Conservation (phyloP, 2,113 vertebrate species). For the Archilochus colubris region DNA sequence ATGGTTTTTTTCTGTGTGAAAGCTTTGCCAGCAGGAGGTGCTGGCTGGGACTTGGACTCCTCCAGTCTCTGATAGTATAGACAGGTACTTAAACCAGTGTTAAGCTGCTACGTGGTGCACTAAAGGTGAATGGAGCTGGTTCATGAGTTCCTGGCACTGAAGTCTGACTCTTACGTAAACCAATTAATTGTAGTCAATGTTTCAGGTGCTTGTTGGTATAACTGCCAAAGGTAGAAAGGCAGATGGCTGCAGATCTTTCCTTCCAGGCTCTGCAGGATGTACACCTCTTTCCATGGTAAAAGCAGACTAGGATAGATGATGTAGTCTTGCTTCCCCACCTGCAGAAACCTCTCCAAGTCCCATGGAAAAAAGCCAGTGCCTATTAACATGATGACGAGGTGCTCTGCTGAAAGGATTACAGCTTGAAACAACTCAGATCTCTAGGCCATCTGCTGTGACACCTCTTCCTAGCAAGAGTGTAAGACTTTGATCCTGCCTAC, state of each 20-base stretch:
- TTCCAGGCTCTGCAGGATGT: background rate
- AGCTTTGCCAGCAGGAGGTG: background rate
- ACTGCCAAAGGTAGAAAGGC: background rate
- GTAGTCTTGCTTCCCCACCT: background rate
- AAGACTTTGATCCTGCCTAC: background rate
- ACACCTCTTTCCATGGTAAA: background rate
- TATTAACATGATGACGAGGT: background rate
- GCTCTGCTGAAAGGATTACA: background rate
- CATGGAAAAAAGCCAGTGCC: background rate
- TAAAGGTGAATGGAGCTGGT: background rate
- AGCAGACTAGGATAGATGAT: background rate
- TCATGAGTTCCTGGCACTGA: background rate
- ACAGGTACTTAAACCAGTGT: background rate
- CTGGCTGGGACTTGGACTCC: background rate
- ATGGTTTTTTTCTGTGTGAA: background rate
- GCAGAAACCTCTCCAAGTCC: background rate
- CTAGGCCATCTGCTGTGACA: background rate
- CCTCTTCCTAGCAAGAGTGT: background rate
- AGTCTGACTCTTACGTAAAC: background rate
- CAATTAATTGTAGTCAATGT: background rate
- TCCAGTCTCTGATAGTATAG: background rate
- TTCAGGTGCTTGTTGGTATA: background rate
- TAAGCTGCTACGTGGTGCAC: background rate
- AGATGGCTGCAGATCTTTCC: background rate
- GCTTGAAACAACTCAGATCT: background rate